Evolutionary conservation across 2,888 invertebrate genomes (phyloP), one percentile per base, ranked within the genome.

Genomic region (Lithosia quadra): DNA sequence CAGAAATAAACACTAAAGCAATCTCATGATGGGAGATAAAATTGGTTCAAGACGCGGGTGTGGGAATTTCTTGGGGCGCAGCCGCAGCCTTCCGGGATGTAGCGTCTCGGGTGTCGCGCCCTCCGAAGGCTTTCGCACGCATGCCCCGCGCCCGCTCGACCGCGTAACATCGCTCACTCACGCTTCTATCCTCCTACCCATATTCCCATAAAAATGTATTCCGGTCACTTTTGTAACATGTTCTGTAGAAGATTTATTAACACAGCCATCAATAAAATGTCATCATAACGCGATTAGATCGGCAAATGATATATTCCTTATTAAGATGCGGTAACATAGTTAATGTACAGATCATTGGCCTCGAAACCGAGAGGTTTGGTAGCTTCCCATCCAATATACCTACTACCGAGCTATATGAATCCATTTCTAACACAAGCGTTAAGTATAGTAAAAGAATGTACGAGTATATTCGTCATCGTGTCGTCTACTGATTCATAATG

Each of bases 21-120:
- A 57, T 70, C 57, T 15, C 57, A 61, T 57, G 49, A 77, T 80
- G 69, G 53, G 73, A 76, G 75, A 73, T 73, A 60, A 67, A 63
- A 63, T 66, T 63, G 60, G 59, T 67, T 62, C 18, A 60, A 65
- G 67, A 74, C 59, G 76, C 71, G 74, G 77, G 81, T 88, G 91
- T 91, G 91, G 89, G 90, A 91, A 91, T 89, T 78, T 67, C 49
- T 73, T 72, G 72, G 76, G 77, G 82, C 81, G 72, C 80, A 77
- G 90, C 91, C 92, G 82, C 92, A 94, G 84, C 88, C 90, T 93
- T 95, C 95, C 95, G 95, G 95, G 95, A 95, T 95, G 95, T 95
- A 90, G 92, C 87, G 92, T 87, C 88, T 92, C 92, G 86, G 85
- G 86, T 92, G 89, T 90, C 93, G 82, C 74, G 72, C 73, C 73